Base-by-base conservation (phyloP, 2,888 invertebrate genomes). In the Dasysyrphus tricinctus region DNA sequence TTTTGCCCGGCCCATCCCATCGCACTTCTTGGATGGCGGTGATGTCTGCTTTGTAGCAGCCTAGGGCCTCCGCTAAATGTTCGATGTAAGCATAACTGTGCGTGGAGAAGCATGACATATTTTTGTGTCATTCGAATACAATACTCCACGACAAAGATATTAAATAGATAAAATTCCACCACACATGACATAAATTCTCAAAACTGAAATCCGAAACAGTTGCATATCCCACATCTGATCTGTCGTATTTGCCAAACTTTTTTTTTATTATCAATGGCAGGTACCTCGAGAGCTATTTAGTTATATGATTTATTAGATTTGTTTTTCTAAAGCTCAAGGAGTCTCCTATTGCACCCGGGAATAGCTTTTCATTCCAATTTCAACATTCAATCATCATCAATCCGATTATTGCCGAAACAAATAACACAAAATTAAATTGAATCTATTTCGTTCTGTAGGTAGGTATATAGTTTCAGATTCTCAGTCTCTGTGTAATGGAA, bases 351-450 rank as follows among this genome's bases (percentile, higher is more conserved):
- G 1, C 69, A 73, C 44, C 19, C 37, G 59, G 72, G 44, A 70
- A 32, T 32, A 14, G 44, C 56, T 75, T 49, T 47, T 75, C 75
- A 79, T 84, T 80, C 57, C 79, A 83, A 83, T 83, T 80, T 80
- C 59, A 80, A 59, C 76, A 80, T 85, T 77, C 84, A 85, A 80
- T 85, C 84, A 85, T 85, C 80, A 80, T 85, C 76, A 80, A 80
- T 85, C 59, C 76, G 76, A 80, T 85, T 85, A 85, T 61, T 47
- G 16, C 59, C 72, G 67, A 80, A 75, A 49, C 65, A 80, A 76
- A 76, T 80, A 80, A 72, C 67, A 80, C 39, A 80, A 67, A 80
- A 85, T 77, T 80, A 77, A 80, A 85, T 77, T 85, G 76, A 73
- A 80, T 77, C 42, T 39, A 67, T 37, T 16, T 47, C 16, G 42